Percentiles rank a stretch among this genome's conserved stretches.
Evolutionary conservation across 2,113 vertebrate species (phyloP).

Genomic region (Mesoclemmys tuberculata): DNA sequence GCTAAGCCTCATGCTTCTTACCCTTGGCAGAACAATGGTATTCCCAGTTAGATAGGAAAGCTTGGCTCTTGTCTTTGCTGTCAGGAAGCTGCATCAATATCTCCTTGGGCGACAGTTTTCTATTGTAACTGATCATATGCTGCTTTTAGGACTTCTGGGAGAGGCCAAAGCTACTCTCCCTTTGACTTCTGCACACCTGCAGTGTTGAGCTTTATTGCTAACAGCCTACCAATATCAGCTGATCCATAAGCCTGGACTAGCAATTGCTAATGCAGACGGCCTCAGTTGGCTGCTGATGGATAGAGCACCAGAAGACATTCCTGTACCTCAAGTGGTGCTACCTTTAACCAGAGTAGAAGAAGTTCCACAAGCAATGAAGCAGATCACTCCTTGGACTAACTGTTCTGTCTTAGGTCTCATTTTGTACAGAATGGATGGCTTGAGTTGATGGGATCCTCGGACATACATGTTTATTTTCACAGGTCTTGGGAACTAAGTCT

Average conservation of each 20-base stretch:
- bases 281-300: background rate
- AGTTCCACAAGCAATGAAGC: background rate
- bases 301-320: background rate
- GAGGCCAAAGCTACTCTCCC: background rate
- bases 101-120: background rate
- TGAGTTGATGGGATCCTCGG: background rate
- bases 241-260: background rate
- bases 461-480: background rate
- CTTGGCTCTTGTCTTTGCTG: background rate
- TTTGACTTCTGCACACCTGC: background rate
- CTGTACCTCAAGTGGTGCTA: background rate
- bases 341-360: background rate
- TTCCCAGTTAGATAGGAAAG: background rate
- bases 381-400: background rate
- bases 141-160: background rate
- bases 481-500: background rate
- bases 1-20: background rate
- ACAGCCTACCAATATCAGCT: background rate
- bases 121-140: background rate
- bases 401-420: background rate
- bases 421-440: background rate
- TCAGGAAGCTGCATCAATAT: background rate
- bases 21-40: background rate
- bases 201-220: background rate
- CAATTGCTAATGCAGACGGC: background rate